A percentile compares a stretch with the other conserved stretches of the same genome.
phyloP scores from a whole-genome alignment of 2,113 vertebrate species.

The Gopherus flavomarginatus region DNA sequence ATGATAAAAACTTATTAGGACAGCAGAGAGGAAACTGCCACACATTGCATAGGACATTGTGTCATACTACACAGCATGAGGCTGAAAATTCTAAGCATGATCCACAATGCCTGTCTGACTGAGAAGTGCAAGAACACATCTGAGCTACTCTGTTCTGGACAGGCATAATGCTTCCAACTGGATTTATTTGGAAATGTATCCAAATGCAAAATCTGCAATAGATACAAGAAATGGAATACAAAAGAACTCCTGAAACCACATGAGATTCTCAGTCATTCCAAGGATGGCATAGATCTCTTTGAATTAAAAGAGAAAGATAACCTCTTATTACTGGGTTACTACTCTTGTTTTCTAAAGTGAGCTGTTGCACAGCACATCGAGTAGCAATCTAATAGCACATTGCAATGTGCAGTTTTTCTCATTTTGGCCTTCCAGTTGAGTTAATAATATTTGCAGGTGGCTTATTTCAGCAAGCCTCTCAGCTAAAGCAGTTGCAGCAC shows the following conservation, averaged over 20 bases:
- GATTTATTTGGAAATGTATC: not conserved
- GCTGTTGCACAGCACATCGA: not conserved
- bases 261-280: not conserved
- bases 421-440: not conserved
- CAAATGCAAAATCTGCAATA: not conserved
- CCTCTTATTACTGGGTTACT: not conserved
- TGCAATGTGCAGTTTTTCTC: not conserved
- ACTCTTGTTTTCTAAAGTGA: not conserved
- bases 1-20: not conserved
- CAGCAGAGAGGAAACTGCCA: not conserved
- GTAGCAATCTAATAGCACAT: not conserved
- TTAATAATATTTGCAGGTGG: slow-evolving; percentile 3
- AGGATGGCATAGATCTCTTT: not conserved
- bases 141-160: not conserved
- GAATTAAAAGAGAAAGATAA: not conserved
- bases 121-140: not conserved
- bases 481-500: not conserved
- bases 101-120: not conserved
- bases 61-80: not conserved
- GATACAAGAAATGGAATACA: not conserved
- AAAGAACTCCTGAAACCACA: not conserved
- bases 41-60: not conserved
- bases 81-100: not conserved
- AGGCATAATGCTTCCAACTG: fast-evolving
- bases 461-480: not conserved